phyloP scores from a whole-genome alignment of 2,888 invertebrate species.

The Leptarthrus brevirostris region DNA sequence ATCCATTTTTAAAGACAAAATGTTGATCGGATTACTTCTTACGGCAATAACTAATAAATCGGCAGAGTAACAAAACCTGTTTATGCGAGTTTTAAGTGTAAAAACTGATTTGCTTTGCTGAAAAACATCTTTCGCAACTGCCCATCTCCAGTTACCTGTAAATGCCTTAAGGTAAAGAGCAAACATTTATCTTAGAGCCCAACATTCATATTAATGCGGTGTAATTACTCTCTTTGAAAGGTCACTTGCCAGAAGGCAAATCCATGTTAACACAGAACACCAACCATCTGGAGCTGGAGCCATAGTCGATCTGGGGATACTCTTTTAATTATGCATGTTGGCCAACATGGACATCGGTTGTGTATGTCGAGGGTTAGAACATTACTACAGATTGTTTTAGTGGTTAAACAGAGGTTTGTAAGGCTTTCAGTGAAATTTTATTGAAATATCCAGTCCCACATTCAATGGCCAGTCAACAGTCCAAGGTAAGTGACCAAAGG shows the following conservation, averaged over 20 bases:
- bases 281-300: no score
- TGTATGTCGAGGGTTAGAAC: constrained; percentile 20
- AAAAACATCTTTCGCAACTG: no score
- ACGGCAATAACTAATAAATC: no score
- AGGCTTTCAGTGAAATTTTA: constrained; percentile 39
- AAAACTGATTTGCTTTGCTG: no score
- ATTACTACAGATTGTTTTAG: constrained; percentile 32
- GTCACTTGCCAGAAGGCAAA: constrained; percentile 34
- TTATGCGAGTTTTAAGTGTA: no score
- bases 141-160: no score
- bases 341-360: constrained; percentile 33
- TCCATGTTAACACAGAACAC: neutral
- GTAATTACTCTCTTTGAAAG: constrained; percentile 35
- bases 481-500: constrained; percentile 45
- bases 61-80: no score
- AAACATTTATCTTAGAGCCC: neutral
- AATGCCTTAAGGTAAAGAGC: no score
- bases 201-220: constrained; percentile 35
- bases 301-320: no score
- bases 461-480: neutral
- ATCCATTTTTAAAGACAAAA: no score
- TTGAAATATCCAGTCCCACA: constrained; percentile 39
- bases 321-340: constrained; percentile 47
- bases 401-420: constrained; percentile 30
- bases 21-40: no score